Base-by-base conservation (phyloP, 1,140 invertebrate genomes). In the Helicoverpa armigera region DNA sequence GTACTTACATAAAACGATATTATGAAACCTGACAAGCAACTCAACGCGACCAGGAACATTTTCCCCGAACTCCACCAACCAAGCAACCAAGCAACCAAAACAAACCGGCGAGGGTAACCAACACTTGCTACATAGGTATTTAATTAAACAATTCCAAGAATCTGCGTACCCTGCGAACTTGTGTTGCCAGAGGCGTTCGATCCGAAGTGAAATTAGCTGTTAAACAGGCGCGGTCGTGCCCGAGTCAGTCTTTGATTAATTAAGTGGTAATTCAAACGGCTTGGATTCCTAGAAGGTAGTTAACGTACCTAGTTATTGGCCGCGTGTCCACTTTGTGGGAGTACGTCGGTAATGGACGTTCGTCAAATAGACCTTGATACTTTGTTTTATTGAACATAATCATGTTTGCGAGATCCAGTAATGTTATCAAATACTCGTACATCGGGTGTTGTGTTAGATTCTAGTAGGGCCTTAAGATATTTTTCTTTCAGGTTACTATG, bases 231-330 rank as follows among this genome's bases (percentile, higher is more conserved):
- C 61, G 80, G 70, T 77, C 63, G 80, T 74, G 67, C 76, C 79
- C 56, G 76, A 79, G 82, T 80, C 56, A 51, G 43, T 35, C 63
- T 72, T 81, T 82, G 82, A 83, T 87, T 87, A 87, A 87, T 87
- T 85, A 85, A 85, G 82, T 83, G 83, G 73, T 79, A 82, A 84
- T 83, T 82, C 80, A 82, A 83, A 80, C 80, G 43, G 77, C 35
- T 78, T 48, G 77, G 80, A 82, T 76, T 80, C 31, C 58, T 72
- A 14, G 29, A 14, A 58, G 63, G 50, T 50, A 61, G 23, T 78
- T 23, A 35, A 53, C 53, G 51, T 72, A 72, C 48, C 35, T 63
- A 84, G 51, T 14, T 69, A 54, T 18, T 48, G 35, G 35, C 9
- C 3, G 1, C 35, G 10, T 56, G 76, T 23, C 61, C 61, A 67